Conservation (phyloP, 2,888 invertebrate species). For the Yponomeuta cagnagella region DNA sequence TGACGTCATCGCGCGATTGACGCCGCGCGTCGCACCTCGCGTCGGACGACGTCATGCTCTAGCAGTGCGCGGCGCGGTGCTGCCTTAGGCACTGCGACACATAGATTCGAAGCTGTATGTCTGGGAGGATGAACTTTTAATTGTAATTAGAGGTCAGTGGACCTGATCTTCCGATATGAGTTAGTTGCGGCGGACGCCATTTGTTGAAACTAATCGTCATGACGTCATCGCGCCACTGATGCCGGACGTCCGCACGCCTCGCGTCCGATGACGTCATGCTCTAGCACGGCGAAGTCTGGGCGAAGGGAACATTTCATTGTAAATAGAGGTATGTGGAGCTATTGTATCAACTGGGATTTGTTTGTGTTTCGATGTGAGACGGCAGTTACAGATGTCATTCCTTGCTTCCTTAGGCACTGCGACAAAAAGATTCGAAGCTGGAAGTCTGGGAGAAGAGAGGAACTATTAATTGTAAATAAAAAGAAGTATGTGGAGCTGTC, state of each 20-base stretch:
- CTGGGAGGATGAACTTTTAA: too few species aligned
- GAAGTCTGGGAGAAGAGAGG: too few species aligned
- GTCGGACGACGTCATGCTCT: slow-evolving; percentile 64
- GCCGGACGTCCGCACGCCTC: slow-evolving; percentile 34
- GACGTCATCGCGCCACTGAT: slow-evolving; percentile 58
- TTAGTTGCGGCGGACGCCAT: slow-evolving; percentile 48
- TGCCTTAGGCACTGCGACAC: slow-evolving; percentile 19
- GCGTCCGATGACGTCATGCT: slow-evolving; percentile 63
- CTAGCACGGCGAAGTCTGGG: slow-evolving; percentile 32
- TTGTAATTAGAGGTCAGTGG: too few species aligned
- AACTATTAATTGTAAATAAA: too few species aligned
- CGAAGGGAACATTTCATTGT: too few species aligned
- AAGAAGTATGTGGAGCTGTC: too few species aligned
- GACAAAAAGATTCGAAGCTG: not conserved
- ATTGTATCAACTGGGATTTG: too few species aligned
- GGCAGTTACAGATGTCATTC: too few species aligned
- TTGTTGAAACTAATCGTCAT: slow-evolving; percentile 42
- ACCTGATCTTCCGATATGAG: not conserved
- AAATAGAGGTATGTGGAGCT: too few species aligned
- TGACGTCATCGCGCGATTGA: slow-evolving; percentile 58
- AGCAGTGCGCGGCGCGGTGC: slow-evolving; percentile 32
- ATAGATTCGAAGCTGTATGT: too few species aligned
- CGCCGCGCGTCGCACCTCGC: slow-evolving; percentile 41
- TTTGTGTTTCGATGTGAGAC: too few species aligned
- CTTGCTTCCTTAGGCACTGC: slow-evolving; percentile 23